A percentile compares a stretch with the other conserved stretches of the same genome.
Conservation (phyloP, 92 coral and sea anemone genomes). For the Epizoanthus scotinus region DNA sequence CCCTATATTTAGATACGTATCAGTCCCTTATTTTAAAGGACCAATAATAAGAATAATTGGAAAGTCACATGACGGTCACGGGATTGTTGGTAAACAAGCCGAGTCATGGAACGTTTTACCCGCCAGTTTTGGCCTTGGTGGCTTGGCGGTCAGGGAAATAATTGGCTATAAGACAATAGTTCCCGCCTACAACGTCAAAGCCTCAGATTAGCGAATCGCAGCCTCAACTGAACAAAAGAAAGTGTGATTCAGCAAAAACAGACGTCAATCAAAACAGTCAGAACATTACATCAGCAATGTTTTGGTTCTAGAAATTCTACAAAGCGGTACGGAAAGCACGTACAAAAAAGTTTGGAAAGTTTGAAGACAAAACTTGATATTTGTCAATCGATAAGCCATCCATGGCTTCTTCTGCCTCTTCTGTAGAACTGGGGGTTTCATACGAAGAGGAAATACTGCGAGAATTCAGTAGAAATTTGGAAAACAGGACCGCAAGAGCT, state of each 20-base stretch:
- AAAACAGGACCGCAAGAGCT: slow-evolving; percentile 49
- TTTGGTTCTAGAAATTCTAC: slow-evolving; percentile 67
- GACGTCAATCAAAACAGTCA: slow-evolving; percentile 52
- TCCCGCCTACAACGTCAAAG: slow-evolving; percentile 34
- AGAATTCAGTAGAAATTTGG: slow-evolving; percentile 47
- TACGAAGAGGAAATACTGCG: slow-evolving; percentile 65
- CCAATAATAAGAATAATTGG: no score
- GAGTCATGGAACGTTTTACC: slow-evolving; percentile 10
- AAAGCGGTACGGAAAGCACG: slow-evolving; percentile 22
- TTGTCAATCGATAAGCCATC: slow-evolving; percentile 27
- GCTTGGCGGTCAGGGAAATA: slow-evolving; percentile 43
- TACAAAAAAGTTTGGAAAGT: neutral
- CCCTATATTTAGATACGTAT: neutral
- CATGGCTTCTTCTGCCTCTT: slow-evolving; percentile 73
- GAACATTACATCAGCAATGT: slow-evolving; percentile 91
- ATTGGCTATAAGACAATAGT: slow-evolving; percentile 31
- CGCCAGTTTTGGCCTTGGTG: slow-evolving; percentile 32
- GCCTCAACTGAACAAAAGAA: neutral
- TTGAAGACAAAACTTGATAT: slow-evolving; percentile 1
- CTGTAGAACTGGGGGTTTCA: slow-evolving; percentile 49
- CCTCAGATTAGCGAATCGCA: slow-evolving; percentile 9
- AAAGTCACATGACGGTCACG: slow-evolving; percentile 73
- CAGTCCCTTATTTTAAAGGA: neutral
- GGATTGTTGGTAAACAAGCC: slow-evolving; percentile 28
- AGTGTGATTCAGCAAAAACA: slow-evolving; percentile 19